Base-by-base conservation (phyloP, 1,140 invertebrate genomes). In the Calosoma granatense region DNA sequence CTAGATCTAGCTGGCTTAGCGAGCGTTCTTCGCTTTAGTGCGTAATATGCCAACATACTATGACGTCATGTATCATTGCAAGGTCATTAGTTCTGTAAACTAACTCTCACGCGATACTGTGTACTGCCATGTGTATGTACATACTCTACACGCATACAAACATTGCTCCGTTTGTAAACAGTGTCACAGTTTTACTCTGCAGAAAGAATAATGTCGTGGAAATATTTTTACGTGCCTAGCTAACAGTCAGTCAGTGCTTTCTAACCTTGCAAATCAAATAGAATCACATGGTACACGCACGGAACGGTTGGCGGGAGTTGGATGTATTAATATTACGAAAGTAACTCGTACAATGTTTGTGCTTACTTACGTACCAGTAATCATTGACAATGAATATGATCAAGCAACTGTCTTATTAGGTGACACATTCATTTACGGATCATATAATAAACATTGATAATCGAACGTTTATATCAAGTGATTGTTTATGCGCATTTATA, bases 81-180 rank as follows among this genome's bases (percentile, higher is more conserved):
- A 47, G 41, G 41, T 47, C 41, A 47, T 47, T 47, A 17, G 41
- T 47, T 47, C 15, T 47, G 41, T 47, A 47, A 47, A 47, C 41
- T 47, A n/a, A 47, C 6, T 6, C 41, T 47, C 41, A 47, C 41
- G 41, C 41, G 41, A 47, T 17, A 47, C 17, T 17, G 4, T 17
- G 41, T 12, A 47, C 41, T 4, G 41, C 41, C 26, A 36, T n/a
- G n/a, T 36, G 41, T 47, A 4, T 47, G 41, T 47, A 47, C 41
- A 47, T 6, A 47, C 3, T 47, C 6, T 36, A 47, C 41, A 47
- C 17, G 41, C 41, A 47, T 47, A 17, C 15, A 47, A 12, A 47
- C 41, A 47, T 30, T 30, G 26, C 26, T 14, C 4, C 26, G 26
- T 4, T 30, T 30, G 26, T 30, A 30, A 30, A 30, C 14, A 6